These are phyloP conservation scores for Nerophis ophidion DNA, from an alignment of 2,113 vertebrate species.

Conservation along the genomic window DNA sequence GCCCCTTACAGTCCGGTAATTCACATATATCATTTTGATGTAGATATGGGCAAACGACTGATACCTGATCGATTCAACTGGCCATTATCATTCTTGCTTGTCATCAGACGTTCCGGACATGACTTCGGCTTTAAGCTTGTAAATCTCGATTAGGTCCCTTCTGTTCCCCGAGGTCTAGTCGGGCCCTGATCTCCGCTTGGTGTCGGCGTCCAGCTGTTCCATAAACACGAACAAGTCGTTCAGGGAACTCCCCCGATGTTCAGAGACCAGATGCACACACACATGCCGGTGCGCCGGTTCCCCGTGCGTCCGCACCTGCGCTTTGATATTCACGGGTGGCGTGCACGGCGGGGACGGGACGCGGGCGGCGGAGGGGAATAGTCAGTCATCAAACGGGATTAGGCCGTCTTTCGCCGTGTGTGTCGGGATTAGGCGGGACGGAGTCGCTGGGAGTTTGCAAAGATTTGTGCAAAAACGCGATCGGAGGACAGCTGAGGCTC, in stretches of 20 bases:
- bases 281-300: conserved; percentile 57
- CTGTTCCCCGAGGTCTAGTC: conserved; percentile 48
- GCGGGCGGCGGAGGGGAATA: conserved; percentile 45
- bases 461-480: conserved; percentile 32
- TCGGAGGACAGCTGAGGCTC: conserved; percentile 46
- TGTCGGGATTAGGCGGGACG: conserved; percentile 51
- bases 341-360: conserved; percentile 27
- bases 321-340: conserved; percentile 49
- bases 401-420: conserved; percentile 44
- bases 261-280: conserved; percentile 61
- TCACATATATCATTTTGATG: conserved; percentile 7
- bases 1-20: too few species aligned
- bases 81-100: background rate
- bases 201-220: conserved; percentile 62
- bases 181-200: conserved; percentile 48
- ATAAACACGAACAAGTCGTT: conserved; percentile 67
- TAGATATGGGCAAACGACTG: conserved; percentile 6
- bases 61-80: background rate
- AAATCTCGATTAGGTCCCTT: conserved; percentile 47
- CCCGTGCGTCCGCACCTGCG: conserved; percentile 64
- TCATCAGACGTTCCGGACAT: conserved; percentile 28
- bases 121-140: conserved; percentile 46
- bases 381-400: conserved; percentile 48
- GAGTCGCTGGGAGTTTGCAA: conserved; percentile 29
- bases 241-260: conserved; percentile 64